These are phyloP conservation scores for Dendroctonus ponderosae DNA, from an alignment of 1,140 invertebrate species.

Conservation along the genomic window DNA sequence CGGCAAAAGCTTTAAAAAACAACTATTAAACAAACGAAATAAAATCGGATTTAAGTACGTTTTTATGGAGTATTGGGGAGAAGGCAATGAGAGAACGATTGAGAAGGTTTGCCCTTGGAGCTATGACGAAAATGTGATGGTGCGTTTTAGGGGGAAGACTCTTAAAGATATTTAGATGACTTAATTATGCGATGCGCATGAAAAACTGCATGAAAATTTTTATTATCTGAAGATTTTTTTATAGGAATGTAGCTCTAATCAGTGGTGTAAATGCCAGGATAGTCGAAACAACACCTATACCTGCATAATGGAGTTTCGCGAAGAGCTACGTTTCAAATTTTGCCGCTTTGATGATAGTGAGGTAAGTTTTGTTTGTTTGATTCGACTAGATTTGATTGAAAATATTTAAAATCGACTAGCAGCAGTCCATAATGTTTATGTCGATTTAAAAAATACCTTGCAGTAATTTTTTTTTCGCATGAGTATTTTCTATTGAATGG, in stretches of 20 bases:
- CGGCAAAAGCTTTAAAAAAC: slow-evolving; percentile 60
- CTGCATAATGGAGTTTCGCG: slow-evolving; percentile 66
- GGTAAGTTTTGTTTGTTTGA: slow-evolving; percentile 53
- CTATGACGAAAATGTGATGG: slow-evolving; percentile 57
- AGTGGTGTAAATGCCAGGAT: slow-evolving; percentile 81
- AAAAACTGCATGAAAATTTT: neutral
- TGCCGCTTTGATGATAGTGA: slow-evolving; percentile 73
- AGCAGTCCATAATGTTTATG: too few species aligned
- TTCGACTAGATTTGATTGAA: neutral
- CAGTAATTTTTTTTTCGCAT: too few species aligned
- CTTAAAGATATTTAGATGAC: neutral
- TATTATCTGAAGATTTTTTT: slow-evolving; percentile 31
- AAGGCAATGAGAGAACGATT: slow-evolving; percentile 57
- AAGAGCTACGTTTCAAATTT: slow-evolving; percentile 64
- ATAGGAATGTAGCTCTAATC: slow-evolving; percentile 64
- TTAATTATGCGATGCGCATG: neutral
- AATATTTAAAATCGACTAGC: too few species aligned
- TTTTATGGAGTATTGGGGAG: slow-evolving; percentile 78
- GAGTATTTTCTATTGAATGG: too few species aligned
- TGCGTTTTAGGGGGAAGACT: slow-evolving; percentile 47
- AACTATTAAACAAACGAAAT: slow-evolving; percentile 37
- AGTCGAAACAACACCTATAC: slow-evolving; percentile 78
- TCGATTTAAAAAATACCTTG: too few species aligned
- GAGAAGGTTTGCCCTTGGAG: slow-evolving; percentile 59
- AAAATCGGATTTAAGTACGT: slow-evolving; percentile 46